Percentiles rank a stretch among this genome's conserved stretches.
Evolutionary conservation across 1,140 invertebrate species (phyloP).

Genomic region (Drosophila yakuba): DNA sequence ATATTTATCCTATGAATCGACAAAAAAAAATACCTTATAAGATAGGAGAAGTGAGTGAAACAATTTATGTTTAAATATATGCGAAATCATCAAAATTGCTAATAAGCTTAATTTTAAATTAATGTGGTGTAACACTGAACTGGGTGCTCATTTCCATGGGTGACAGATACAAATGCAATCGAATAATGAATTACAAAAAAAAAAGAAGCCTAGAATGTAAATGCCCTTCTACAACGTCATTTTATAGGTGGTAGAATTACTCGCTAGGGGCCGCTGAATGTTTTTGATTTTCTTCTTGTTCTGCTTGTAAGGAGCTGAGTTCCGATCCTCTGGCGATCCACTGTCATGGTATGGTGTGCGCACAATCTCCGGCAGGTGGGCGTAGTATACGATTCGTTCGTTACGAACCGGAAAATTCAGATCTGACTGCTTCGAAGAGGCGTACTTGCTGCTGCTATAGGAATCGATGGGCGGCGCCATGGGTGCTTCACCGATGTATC

Average conservation of each 20-base stretch:
- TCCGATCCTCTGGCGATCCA: slow-evolving; percentile 36
- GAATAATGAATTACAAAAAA: slow-evolving; percentile 14
- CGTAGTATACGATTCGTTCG: slow-evolving; percentile 85
- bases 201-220: not conserved
- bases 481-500: slow-evolving; percentile 52
- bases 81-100: too few relatives aligned
- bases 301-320: slow-evolving; percentile 37
- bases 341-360: slow-evolving; percentile 75
- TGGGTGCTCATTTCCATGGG: not conserved
- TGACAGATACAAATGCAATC: not conserved
- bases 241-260: slow-evolving; percentile 59
- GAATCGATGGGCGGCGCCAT: slow-evolving; percentile 39
- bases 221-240: slow-evolving; percentile 30
- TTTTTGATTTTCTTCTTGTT: slow-evolving; percentile 61
- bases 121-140: not conserved
- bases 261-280: slow-evolving; percentile 15
- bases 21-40: not conserved
- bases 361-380: slow-evolving; percentile 85
- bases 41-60: too few relatives aligned
- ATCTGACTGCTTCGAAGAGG: slow-evolving; percentile 49
- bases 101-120: too few relatives aligned
- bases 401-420: slow-evolving; percentile 43
- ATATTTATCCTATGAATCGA: not conserved
- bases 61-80: too few relatives aligned
- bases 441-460: slow-evolving; percentile 57